Conservation (phyloP, 2,113 vertebrate species). For the Gallinago jamesoni region DNA sequence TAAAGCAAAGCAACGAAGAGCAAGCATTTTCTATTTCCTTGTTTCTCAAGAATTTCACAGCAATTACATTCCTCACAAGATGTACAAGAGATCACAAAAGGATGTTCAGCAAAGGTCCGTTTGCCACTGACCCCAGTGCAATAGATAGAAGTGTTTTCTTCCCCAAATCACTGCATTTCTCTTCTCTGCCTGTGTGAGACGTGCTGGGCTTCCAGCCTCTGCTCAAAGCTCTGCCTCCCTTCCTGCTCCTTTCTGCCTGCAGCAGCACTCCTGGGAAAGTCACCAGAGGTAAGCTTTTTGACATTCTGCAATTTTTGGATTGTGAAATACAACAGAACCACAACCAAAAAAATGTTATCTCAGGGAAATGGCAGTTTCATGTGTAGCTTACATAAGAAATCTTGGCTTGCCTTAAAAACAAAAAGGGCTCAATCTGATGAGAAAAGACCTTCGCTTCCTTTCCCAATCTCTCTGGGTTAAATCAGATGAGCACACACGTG, state of each 20-base stretch:
- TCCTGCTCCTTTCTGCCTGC: not conserved
- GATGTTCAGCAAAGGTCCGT: not conserved
- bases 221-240: not conserved
- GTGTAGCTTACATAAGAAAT: not conserved
- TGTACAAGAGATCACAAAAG: not conserved
- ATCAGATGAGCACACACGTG: fast-evolving
- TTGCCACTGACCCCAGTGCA: not conserved
- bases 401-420: not conserved
- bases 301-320: not conserved
- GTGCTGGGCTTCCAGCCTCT: not conserved
- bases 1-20: not conserved
- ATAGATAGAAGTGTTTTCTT: not conserved
- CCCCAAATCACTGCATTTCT: not conserved
- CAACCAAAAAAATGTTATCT: not conserved
- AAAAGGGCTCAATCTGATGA: not conserved
- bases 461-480: not conserved
- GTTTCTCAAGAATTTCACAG: not conserved
- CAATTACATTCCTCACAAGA: not conserved
- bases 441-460: not conserved
- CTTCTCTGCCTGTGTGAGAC: not conserved
- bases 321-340: not conserved
- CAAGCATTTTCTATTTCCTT: not conserved
- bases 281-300: not conserved
- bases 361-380: not conserved
- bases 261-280: not conserved